phyloP scores from a whole-genome alignment of 2,113 vertebrate species.

The Sphyrna mokarran region DNA sequence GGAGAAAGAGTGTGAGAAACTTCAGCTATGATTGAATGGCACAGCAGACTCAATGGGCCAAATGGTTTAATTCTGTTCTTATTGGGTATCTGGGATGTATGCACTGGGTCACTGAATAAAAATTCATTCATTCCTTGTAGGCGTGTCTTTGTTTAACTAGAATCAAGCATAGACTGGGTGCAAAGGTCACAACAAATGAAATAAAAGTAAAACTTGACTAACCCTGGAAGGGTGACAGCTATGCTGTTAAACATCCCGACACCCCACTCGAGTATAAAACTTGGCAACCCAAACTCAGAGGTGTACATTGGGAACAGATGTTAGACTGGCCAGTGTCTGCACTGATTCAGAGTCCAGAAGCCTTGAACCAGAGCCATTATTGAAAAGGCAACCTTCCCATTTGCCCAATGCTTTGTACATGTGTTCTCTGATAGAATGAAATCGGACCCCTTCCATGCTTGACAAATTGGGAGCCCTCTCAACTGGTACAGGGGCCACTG shows the following conservation, averaged over 20 bases:
- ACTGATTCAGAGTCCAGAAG: background rate
- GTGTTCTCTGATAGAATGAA: background rate
- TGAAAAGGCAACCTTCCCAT: background rate
- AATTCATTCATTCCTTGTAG: no score
- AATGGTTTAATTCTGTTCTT: no score
- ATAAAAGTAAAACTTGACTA: no score
- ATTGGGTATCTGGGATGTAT: no score
- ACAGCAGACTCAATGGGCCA: no score
- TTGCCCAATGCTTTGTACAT: background rate
- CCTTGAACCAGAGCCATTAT: background rate
- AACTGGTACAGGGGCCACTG: background rate
- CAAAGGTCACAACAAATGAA: no score
- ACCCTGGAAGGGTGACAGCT: no score
- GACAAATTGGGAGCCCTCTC: background rate
- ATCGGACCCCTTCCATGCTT: rapidly evolving
- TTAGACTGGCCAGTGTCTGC: background rate
- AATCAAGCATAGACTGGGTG: background rate
- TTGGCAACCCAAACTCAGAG: background rate
- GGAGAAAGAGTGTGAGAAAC: no score
- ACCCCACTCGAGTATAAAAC: background rate
- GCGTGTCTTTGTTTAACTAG: background rate
- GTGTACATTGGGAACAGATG: background rate
- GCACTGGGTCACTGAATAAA: no score
- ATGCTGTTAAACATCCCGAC: no score
- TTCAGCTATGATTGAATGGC: no score